A percentile compares a stretch with the other conserved stretches of the same genome.
phyloP scores from a whole-genome alignment of 2,113 vertebrate species.

The Galeopterus variegatus region DNA sequence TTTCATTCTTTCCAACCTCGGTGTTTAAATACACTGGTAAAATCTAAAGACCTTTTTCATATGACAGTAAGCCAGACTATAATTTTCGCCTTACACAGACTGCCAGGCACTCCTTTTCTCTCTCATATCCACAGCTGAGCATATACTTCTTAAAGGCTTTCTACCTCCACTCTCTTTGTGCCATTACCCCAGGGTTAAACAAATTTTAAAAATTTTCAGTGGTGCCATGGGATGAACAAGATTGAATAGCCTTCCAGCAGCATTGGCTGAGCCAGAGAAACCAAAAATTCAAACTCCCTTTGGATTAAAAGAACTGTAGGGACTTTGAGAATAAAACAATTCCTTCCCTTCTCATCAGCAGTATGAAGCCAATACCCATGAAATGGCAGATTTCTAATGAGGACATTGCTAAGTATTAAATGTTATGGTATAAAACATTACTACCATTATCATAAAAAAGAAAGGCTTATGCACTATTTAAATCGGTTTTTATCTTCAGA shows the following conservation, averaged over 20 bases:
- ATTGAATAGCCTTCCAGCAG: not conserved
- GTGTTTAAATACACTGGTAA: constrained; percentile 33
- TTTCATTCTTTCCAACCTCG: not conserved
- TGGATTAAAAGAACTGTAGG: not conserved
- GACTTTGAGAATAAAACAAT: not conserved
- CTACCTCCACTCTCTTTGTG: not conserved
- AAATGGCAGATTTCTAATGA: constrained; percentile 5
- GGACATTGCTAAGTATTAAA: not conserved
- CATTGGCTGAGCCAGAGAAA: not conserved
- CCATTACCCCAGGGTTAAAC: not conserved
- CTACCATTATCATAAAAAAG: not conserved
- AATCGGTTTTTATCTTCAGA: constrained; percentile 46
- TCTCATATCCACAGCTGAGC: not conserved
- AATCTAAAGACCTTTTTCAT: constrained; percentile 46
- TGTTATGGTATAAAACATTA: not conserved
- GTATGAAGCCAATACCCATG: not conserved
- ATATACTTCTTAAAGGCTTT: not conserved
- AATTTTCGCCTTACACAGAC: not conserved
- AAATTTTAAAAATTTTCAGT: not conserved
- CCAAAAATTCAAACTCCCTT: not conserved
- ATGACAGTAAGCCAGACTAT: not conserved
- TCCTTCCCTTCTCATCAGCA: not conserved
- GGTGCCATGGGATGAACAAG: not conserved
- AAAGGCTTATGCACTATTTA: not conserved
- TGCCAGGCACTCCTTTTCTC: not conserved